phyloP scores from a whole-genome alignment of 2,113 vertebrate species.

The Acinonyx jubatus region DNA sequence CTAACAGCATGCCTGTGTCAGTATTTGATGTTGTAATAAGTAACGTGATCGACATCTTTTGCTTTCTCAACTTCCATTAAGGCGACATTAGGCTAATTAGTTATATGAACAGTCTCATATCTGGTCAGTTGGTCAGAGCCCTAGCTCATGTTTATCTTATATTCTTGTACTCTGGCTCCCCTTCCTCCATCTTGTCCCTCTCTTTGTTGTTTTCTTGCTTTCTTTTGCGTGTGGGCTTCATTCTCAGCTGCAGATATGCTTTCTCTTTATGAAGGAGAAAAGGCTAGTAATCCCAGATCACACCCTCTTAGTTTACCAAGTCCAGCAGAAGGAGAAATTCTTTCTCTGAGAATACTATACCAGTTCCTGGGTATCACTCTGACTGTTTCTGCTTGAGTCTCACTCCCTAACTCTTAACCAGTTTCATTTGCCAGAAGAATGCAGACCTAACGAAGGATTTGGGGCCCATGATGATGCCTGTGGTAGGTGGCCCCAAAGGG shows the following conservation, averaged over 20 bases:
- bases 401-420: not conserved
- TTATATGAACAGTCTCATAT: not conserved
- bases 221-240: not conserved
- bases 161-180: fast-evolving
- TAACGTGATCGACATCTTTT: not conserved
- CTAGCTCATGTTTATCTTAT: not conserved
- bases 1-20: not conserved
- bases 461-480: not conserved
- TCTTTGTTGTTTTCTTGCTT: not conserved
- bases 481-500: not conserved
- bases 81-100: not conserved
- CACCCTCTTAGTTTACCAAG: not conserved
- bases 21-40: not conserved
- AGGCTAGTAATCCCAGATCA: not conserved
- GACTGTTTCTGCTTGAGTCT: not conserved
- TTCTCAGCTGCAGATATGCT: not conserved
- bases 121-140: not conserved
- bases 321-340: not conserved
- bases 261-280: not conserved
- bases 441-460: not conserved
- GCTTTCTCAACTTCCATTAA: not conserved
- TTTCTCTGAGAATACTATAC: not conserved
- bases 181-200: not conserved
- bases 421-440: not conserved
- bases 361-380: not conserved